These are phyloP conservation scores for Euthynnus affinis DNA, from an alignment of 2,797 vertebrate genomes.

Conservation along the genomic window DNA sequence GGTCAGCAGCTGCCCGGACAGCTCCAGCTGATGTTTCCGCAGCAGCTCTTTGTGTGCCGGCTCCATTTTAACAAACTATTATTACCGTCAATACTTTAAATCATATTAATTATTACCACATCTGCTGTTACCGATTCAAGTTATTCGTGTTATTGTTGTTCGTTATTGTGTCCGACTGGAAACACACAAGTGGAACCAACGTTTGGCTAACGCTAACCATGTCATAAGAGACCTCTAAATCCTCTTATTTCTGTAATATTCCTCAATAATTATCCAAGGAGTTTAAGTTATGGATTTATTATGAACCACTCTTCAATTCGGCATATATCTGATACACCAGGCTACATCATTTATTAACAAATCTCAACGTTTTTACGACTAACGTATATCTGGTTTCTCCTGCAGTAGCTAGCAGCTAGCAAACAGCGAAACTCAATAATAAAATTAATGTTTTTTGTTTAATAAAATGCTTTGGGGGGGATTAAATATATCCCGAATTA, in stretches of 20 bases:
- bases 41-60: slow-evolving; percentile 88
- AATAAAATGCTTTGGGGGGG: too few species aligned
- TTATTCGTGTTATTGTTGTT: not conserved
- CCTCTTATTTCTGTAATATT: not conserved
- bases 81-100: rapidly evolving
- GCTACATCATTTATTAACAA: too few species aligned
- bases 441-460: too few species aligned
- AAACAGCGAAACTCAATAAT: too few species aligned
- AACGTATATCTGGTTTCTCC: too few species aligned
- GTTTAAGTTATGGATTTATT: not conserved
- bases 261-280: not conserved
- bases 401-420: too few species aligned
- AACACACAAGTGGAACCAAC: slow-evolving; percentile 68
- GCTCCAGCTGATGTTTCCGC: slow-evolving; percentile 85
- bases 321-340: not conserved
- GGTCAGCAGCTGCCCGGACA: slow-evolving; percentile 89
- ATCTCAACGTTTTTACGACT: not conserved
- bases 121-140: too few species aligned
- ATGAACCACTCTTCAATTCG: not conserved
- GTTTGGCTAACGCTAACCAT: not conserved
- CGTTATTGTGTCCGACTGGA: slow-evolving; percentile 68
- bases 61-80: slow-evolving; percentile 84
- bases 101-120: not conserved
- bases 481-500: too few species aligned
- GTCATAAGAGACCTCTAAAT: too few species aligned